Evolutionary conservation across 2,113 vertebrate genomes (phyloP), one percentile per base, ranked within the genome.

Genomic region (Jacana jacana): DNA sequence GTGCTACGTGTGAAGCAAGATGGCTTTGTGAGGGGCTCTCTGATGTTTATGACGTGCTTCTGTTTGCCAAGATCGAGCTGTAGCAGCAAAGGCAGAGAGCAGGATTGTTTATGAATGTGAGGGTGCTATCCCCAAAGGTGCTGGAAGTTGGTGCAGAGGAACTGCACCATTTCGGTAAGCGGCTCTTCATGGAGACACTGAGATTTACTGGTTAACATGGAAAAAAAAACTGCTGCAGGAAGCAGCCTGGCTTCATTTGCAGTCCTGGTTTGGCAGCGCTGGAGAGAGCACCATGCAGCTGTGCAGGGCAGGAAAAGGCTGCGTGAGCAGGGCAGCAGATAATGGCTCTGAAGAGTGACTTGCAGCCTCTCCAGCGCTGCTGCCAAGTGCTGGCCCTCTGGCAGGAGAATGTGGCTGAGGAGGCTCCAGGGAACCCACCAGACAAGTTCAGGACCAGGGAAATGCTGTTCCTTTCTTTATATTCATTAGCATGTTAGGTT

Each of bases 281-380:
- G 87, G 84, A 82, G 65, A 80, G 90, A 91, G 81, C 87, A 68
- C 19, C 4, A 46, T 39, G 91, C 96, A 96, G 97, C 95, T 96
- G 97, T 75, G 73, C 72, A 2, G 78, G 89, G 85, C 96, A 97
- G 97, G 97, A 97, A 97, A 76, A 93, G 95, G 94, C 95, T 19
- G 7, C 5, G 5, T 42, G 93, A 95, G 88, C 89, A 81, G 95
- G 88, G 86, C 87, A 79, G 86, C 87, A 91, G 86, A 95, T 91
- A 91, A 80, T 19, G 28, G 81, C 83, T 78, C 91, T 51, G 76
- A 27, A 57, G 64, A 57, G 63, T 17, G 76, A 57, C 82, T 54
- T 63, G 20, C 57, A 88, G 85, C 75, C 68, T 31, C 76, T 84
- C 68, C 90, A n/a, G 82, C 3, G 0, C 82, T 70, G 72, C 68